phyloP scores from a whole-genome alignment of 2,113 vertebrate genomes.

The Apodemus sylvaticus region DNA sequence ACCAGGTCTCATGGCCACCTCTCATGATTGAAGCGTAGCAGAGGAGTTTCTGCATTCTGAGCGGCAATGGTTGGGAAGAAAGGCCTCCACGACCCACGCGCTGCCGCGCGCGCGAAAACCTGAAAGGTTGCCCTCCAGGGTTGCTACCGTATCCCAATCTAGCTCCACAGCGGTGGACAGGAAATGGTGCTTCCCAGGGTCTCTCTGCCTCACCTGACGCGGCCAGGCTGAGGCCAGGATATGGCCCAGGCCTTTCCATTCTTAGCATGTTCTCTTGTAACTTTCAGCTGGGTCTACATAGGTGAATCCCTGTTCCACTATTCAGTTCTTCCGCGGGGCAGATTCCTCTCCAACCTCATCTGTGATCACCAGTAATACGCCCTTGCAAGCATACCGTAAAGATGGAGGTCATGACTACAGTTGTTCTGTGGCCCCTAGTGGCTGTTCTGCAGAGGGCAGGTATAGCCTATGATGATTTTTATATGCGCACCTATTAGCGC shows the following conservation, averaged over 20 bases:
- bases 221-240: background rate
- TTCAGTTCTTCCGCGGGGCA: too few relatives aligned
- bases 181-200: background rate
- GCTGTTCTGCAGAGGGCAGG: background rate
- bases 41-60: background rate
- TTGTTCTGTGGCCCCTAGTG: background rate
- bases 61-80: background rate
- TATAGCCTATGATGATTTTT: background rate
- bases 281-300: background rate
- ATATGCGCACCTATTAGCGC: background rate
- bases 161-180: background rate
- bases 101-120: too few relatives aligned
- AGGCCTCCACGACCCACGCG: background rate
- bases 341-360: background rate
- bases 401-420: rapidly evolving
- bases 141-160: background rate
- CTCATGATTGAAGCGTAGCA: background rate
- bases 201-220: background rate
- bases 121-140: background rate
- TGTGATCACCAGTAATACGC: background rate
- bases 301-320: background rate
- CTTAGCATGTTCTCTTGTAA: background rate
- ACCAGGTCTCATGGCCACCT: background rate
- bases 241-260: background rate
- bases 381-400: background rate